Percentiles rank a stretch among this genome's conserved stretches.
Evolutionary conservation across 1,140 invertebrate species (phyloP).

Genomic region (Nilaparvata lugens): DNA sequence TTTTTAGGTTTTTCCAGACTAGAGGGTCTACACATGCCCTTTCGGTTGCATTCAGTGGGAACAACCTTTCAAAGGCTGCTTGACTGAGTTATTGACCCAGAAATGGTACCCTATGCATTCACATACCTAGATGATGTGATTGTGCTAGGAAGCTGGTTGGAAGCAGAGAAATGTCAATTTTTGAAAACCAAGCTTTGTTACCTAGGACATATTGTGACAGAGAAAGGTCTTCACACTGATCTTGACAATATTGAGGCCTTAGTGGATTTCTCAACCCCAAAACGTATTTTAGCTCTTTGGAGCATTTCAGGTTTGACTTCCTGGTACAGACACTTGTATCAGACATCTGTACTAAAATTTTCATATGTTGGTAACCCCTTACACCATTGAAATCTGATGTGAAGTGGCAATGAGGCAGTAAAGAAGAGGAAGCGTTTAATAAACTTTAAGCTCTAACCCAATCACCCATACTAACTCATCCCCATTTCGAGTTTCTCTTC

Average conservation of each 20-base stretch:
- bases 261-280: constrained; percentile 26
- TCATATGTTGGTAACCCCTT: constrained; percentile 19
- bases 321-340: too few species aligned
- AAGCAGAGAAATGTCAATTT: too few species aligned
- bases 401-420: constrained; percentile 21
- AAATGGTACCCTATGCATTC: too few species aligned
- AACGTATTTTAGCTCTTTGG: constrained; percentile 20
- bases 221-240: not conserved
- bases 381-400: too few species aligned
- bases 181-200: constrained; percentile 22
- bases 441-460: constrained; percentile 23
- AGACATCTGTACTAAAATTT: constrained; percentile 29
- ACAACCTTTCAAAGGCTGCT: too few species aligned
- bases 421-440: constrained; percentile 20
- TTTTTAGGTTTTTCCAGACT: too few species aligned
- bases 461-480: constrained; percentile 20
- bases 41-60: too few species aligned
- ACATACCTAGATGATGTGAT: too few species aligned
- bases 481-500: constrained; percentile 27
- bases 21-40: too few species aligned
- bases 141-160: too few species aligned
- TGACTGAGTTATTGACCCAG: too few species aligned
- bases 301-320: constrained; percentile 28
- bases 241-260: constrained; percentile 25
- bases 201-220: not conserved